Base-by-base conservation (phyloP, 2,888 invertebrate species). In the Pyrocoelia pectoralis region DNA sequence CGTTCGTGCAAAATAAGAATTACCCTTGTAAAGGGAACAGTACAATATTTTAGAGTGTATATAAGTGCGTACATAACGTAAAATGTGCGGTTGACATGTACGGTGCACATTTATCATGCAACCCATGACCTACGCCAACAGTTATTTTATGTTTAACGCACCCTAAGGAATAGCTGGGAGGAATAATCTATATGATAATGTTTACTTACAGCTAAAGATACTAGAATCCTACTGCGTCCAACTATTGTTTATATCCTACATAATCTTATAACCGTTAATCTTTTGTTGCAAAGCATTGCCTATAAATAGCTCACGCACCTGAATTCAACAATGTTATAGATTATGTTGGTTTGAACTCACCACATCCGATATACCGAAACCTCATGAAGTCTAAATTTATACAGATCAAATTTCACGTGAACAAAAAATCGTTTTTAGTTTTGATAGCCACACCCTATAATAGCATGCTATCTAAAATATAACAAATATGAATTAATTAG, bases 31-130 rank as follows among this genome's bases (percentile, higher is more conserved):
- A 50, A 28, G 50, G 43, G 53, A 28, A 55, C 49, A 49, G 51
- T 41, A 53, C 50, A 60, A 53, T 65, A 65, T 69, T 70, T 70
- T 66, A 68, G 64, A 64, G 61, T 63, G 62, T 61, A 67, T 50
- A 65, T 56, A 66, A 69, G 69, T 69, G 70, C 69, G 69, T 70
- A 69, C 65, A 69, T 68, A 69, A 68, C 61, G 69, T 51, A 59
- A 64, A 65, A 69, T 69, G 69, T 72, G 72, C 67, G 71, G 71
- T 72, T 72, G 72, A 71, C 72, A 70, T 65, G 72, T 66, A 69
- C 68, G 68, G 65, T 66, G 64, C 66, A 66, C 73, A 70, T 73
- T 71, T 70, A 72, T 72, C 72, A 72, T 70, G 68, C 67, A 61
- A 67, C 68, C 68, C 69, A 55, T 68, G 72, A 72, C 72, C 72